Evolutionary conservation across 2,113 vertebrate genomes (phyloP).

Genomic region (Neotoma lepida): DNA sequence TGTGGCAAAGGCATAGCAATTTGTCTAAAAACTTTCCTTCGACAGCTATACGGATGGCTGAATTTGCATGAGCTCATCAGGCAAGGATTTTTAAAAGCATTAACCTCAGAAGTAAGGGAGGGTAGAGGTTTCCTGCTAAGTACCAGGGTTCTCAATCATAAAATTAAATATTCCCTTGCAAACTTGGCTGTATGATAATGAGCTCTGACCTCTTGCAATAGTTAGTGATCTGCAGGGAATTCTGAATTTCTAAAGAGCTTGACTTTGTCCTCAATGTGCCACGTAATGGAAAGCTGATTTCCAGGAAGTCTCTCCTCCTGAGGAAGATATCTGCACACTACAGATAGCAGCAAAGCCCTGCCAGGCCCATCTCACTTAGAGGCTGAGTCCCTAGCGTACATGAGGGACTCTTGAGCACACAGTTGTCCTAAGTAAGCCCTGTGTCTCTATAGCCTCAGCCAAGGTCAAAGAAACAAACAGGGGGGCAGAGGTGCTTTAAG

Average conservation of each 20-base stretch:
- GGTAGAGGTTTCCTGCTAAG: slow-evolving; percentile 69
- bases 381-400: rapidly evolving
- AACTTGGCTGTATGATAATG: slow-evolving; percentile 77
- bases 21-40: slow-evolving; percentile 73
- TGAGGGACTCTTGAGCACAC: rapidly evolving
- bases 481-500: background rate
- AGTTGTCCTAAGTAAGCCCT: background rate
- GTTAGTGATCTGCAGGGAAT: slow-evolving; percentile 42
- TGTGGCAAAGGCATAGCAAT: slow-evolving; percentile 53
- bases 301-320: background rate
- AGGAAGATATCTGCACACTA: rapidly evolving
- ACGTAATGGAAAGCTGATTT: background rate
- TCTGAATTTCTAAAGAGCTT: slow-evolving; percentile 65
- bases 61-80: slow-evolving; percentile 81
- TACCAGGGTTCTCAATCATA: slow-evolving; percentile 63
- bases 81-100: slow-evolving; percentile 77
- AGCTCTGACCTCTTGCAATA: slow-evolving; percentile 75
- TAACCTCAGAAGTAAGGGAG: slow-evolving; percentile 55
- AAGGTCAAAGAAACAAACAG: background rate
- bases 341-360: background rate
- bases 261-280: background rate
- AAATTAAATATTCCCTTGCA: slow-evolving; percentile 72
- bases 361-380: background rate
- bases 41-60: slow-evolving; percentile 57
- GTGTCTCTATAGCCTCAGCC: rapidly evolving